Conservation (phyloP, 92 coral and sea anemone genomes). For the Anthopleura xanthogrammica region DNA sequence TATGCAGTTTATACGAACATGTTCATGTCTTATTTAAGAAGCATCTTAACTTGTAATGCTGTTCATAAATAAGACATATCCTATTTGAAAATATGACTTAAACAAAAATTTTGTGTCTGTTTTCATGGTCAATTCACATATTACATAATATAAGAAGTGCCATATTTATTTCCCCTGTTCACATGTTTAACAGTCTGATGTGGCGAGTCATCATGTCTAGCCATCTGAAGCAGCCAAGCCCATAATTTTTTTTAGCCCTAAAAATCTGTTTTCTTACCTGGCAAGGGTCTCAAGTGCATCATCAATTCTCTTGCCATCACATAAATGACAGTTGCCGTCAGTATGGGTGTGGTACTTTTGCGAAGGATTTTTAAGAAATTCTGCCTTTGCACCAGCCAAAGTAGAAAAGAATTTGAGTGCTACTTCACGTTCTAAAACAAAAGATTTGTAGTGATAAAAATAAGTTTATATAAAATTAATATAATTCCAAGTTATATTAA, state of each 20-base stretch:
- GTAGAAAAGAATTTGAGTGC: slow-evolving; percentile 83
- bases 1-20: no score
- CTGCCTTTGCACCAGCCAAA: slow-evolving; percentile 71
- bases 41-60: no score
- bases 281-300: slow-evolving; percentile 69
- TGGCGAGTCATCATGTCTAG: background rate
- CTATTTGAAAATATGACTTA: no score
- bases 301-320: slow-evolving; percentile 74
- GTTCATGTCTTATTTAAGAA: no score
- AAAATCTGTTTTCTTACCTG: slow-evolving; percentile 33
- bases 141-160: no score
- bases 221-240: background rate
- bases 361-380: slow-evolving; percentile 42
- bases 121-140: no score
- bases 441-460: background rate
- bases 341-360: slow-evolving; percentile 63
- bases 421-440: slow-evolving; percentile 63
- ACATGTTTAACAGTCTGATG: background rate
- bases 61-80: no score
- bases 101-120: no score
- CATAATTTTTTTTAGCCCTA: background rate
- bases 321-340: slow-evolving; percentile 62
- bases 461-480: no score
- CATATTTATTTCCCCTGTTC: no score
- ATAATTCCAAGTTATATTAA: no score